Base-by-base conservation (phyloP, 2,888 invertebrate genomes). In the Eumerus sabulonum region DNA sequence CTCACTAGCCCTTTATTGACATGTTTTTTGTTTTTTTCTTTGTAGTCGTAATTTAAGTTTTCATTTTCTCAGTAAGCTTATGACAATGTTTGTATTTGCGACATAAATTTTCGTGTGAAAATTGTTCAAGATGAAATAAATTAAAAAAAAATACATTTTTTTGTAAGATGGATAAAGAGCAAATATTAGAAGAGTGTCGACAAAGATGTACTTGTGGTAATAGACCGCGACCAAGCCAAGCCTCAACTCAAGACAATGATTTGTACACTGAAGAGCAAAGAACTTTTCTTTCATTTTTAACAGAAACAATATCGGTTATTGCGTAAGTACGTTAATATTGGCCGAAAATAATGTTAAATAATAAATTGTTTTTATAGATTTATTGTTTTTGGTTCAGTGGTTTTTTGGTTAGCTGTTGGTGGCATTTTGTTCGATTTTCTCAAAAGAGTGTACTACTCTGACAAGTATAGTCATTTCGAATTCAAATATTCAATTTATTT, bases 321-420 rank as follows among this genome's bases (percentile, higher is more conserved):
- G 53, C 53, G 53, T 53, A 7, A 38, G 53, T 38, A 16, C 27
- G 27, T 27, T 4, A 7, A 27, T 7, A 4, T 27, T 27, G 7
- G 7, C 27, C 7, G 27, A 2, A 27, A 4, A 4, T 27, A 27
- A 27, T 7, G 27, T 2, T 27, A 7, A 27, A 4, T 27, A 2
- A 27, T 27, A 3, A 9, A 40, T 40, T 9, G 40, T 40, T 27
- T 27, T 4, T 27, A 4, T 27, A 73, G 73, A 35, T 73, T 73
- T n/a, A 48, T 73, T 44, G 47, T 66, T 53, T 60, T 73, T 42
- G 73, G 73, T 1, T 73, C 59, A 9, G 47, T 73, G 1, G 40
- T 66, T 2, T 66, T 73, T 66, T 73, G 73, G 73, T 17, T 73
- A n/a, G 16, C 66, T 11, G 45, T 66, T 1, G 35, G 57, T 38